A percentile compares a stretch with the other conserved stretches of the same genome.
Conservation (phyloP, 2,888 invertebrate species). For the Crocallis elinguaria region DNA sequence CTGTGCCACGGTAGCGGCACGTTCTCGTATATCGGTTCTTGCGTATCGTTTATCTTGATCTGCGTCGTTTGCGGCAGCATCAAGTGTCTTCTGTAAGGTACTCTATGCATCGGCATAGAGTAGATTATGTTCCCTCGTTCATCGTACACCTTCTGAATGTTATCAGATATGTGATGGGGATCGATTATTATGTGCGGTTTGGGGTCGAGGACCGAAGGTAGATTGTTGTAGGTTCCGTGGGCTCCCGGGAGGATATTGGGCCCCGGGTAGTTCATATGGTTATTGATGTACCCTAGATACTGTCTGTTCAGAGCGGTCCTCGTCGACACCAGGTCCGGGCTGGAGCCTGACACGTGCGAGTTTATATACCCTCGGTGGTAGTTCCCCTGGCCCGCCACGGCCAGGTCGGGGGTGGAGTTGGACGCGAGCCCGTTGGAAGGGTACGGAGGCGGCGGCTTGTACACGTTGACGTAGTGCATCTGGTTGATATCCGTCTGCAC, state of each 20-base stretch:
- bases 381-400: constrained; percentile 87
- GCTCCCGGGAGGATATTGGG: constrained; percentile 70
- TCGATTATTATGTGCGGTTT: constrained; percentile 83
- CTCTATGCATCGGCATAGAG: constrained; percentile 83
- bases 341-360: constrained; percentile 89
- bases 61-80: constrained; percentile 81
- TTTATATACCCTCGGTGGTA: constrained; percentile 77
- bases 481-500: constrained; percentile 76
- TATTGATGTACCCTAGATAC: constrained; percentile 70
- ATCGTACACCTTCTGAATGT: constrained; percentile 86
- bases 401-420: constrained; percentile 93
- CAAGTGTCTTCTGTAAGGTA: constrained; percentile 75
- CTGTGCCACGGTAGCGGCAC: constrained; percentile 88
- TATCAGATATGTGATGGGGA: constrained; percentile 84
- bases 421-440: constrained; percentile 91
- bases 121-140: constrained; percentile 87
- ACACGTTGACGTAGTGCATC: constrained; percentile 87
- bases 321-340: constrained; percentile 91
- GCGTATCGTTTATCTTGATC: constrained; percentile 64
- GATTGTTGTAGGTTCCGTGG: constrained; percentile 90
- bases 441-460: constrained; percentile 94
- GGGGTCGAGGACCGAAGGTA: constrained; percentile 85
- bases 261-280: constrained; percentile 64
- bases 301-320: constrained; percentile 85
- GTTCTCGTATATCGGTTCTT: constrained; percentile 93